Base-by-base conservation (phyloP, 1,140 invertebrate species). In the Drosophila pseudoobscura region DNA sequence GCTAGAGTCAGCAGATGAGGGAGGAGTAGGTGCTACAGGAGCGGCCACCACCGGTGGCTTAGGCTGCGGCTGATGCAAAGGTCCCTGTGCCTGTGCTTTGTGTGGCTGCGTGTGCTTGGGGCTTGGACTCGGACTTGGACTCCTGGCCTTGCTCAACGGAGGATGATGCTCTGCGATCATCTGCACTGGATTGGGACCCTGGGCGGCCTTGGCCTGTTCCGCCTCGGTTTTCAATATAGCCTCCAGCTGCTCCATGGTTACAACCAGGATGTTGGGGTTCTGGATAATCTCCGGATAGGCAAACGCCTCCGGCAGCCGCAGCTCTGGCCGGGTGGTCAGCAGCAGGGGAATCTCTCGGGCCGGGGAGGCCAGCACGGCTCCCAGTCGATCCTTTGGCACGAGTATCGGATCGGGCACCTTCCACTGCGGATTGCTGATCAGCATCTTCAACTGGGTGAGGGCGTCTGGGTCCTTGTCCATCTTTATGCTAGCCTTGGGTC, bases 341-440 rank as follows among this genome's bases (percentile, higher is more conserved):
- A 97, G 91, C 57, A 94, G 93, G 0, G 96, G 95, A 57, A 97
- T 96, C 92, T 97, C 96, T 44, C 92, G 94, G 0, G 94, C 95
- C 1, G 96, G 96, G 1, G 94, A 93, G 0, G 94, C 93, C n/a
- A 96, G 91, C 13, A 97, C 94, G 7, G 93, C 92, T 15, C 95
- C 94, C 31, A 97, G 90, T 74, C 94, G 94, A 80, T 96, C 94
- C 83, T 96, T 95, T 22, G 96, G 96, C 46, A 97, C 94, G 53
- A 97, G 88, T 56, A 97, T 92, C 9, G 96, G 96, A 93, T 97
- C 96, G 9, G 96, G 96, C 78, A 97, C 94, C 74, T 94, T 93
- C 77, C 95, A 93, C 44, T 94, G 94, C 1, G 94, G 93, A 70
- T 94, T 95, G 43, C 93, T 93, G 15, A 96, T 93, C n/a, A 97